A percentile compares a stretch with the other conserved stretches of the same genome.
These are phyloP conservation scores for Cephus sareptanus DNA, from an alignment of 2,888 invertebrate species.

Conservation along the genomic window DNA sequence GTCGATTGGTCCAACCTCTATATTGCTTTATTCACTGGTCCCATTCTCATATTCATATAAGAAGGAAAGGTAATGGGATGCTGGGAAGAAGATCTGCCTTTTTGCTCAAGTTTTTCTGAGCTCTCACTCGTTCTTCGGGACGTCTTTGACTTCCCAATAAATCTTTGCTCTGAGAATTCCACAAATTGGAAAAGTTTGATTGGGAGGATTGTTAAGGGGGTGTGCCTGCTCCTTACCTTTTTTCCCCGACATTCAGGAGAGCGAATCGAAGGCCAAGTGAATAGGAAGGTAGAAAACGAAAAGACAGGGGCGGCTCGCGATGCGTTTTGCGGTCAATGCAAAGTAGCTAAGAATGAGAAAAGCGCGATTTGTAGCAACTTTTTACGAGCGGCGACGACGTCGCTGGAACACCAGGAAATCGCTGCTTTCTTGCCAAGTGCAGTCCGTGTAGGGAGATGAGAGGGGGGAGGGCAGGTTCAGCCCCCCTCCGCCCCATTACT, in stretches of 20 bases:
- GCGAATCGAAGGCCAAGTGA: not conserved
- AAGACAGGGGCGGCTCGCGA: not conserved
- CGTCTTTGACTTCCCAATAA: not conserved
- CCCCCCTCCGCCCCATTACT: constrained; percentile 26
- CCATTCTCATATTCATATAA: not conserved
- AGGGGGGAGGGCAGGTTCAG: not conserved
- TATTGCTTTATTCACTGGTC: not conserved
- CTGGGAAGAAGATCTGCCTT: not conserved
- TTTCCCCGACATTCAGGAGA: not conserved
- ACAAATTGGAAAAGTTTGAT: constrained; percentile 5
- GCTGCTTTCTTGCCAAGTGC: constrained; percentile 27
- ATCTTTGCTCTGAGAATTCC: not conserved
- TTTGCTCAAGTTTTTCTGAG: not conserved
- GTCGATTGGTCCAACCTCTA: not conserved
- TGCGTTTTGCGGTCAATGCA: not conserved
- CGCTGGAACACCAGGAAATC: constrained; percentile 13
- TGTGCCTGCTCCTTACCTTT: not conserved
- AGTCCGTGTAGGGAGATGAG: constrained; percentile 5
- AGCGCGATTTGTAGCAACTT: constrained; percentile 31
- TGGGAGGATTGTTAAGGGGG: not conserved
- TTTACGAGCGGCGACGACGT: constrained; percentile 13
- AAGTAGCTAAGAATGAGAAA: constrained; percentile 46
- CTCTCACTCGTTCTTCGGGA: too few species aligned
- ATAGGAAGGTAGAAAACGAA: not conserved
- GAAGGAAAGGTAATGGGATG: not conserved